Evolutionary conservation across 1,140 invertebrate genomes (phyloP).

Genomic region (Drosophila burlai): DNA sequence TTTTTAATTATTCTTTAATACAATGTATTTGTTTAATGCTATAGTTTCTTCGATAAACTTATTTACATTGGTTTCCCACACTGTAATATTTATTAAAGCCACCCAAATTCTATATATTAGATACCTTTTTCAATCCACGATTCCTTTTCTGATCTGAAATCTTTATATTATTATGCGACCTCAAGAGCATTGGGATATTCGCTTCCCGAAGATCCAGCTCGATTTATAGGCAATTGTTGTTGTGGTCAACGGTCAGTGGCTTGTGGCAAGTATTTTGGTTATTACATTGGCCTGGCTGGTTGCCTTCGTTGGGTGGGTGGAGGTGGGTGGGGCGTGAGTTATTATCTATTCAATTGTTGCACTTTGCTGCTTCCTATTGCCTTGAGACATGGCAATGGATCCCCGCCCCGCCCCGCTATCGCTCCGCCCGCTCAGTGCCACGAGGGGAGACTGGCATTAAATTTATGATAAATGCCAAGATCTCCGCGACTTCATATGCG

Average conservation of each 20-base stretch:
- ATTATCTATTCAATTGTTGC: conserved; percentile 85
- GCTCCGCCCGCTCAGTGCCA: conserved; percentile 3
- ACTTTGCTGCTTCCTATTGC: conserved; percentile 76
- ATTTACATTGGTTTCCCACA: too few species aligned
- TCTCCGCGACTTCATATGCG: conserved; percentile 23
- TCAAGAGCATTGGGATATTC: conserved; percentile 11
- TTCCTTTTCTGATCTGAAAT: neutral
- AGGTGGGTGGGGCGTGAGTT: conserved; percentile 83
- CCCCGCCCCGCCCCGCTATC: conserved; percentile 1
- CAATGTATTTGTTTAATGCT: too few species aligned
- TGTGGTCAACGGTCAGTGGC: conserved; percentile 76
- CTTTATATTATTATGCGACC: neutral
- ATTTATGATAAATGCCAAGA: conserved; percentile 73
- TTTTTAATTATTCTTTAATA: neutral
- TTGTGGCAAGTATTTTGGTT: conserved; percentile 64
- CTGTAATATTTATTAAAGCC: neutral
- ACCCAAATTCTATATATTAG: neutral
- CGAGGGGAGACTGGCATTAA: conserved; percentile 51
- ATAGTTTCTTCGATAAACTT: too few species aligned
- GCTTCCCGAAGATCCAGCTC: too few species aligned
- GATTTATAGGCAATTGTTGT: conserved; percentile 23
- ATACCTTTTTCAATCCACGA: neutral
- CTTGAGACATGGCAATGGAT: conserved; percentile 43
- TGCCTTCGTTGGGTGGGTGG: conserved; percentile 36
- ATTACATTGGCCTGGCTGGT: conserved; percentile 38